phyloP scores from a whole-genome alignment of 2,888 invertebrate species.

The Macrosiphum euphorbiae region DNA sequence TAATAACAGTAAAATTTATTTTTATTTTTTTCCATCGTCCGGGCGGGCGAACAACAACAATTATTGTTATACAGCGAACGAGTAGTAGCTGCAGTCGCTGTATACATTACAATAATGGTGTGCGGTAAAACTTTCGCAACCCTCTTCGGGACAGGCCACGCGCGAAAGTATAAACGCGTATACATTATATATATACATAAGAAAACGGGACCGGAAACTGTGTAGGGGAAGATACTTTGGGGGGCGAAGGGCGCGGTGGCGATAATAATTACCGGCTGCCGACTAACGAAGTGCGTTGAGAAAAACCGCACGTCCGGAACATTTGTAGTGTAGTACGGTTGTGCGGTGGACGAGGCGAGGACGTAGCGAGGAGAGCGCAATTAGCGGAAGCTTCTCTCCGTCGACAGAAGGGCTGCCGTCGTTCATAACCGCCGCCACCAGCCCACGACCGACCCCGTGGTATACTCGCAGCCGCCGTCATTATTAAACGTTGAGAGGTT shows the following conservation, averaged over 20 bases:
- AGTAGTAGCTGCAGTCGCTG: neutral
- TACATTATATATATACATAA: conserved; percentile 20
- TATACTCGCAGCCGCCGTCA: conserved; percentile 39
- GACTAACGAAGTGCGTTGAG: conserved; percentile 62
- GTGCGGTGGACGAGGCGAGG: conserved; percentile 35
- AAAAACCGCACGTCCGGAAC: conserved; percentile 64
- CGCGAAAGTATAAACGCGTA: conserved; percentile 31
- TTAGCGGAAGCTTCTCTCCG: conserved; percentile 61
- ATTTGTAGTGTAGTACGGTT: conserved; percentile 48
- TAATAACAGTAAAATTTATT: conserved; percentile 31
- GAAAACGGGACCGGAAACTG: conserved; percentile 32
- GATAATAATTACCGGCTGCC: conserved; percentile 64
- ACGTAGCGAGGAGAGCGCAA: conserved; percentile 66
- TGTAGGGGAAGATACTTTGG: neutral
- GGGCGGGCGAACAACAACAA: conserved; percentile 31
- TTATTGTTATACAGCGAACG: conserved; percentile 25
- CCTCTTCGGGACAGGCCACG: conserved; percentile 8
- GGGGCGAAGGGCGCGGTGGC: neutral
- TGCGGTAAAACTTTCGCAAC: conserved; percentile 53
- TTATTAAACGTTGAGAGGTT: conserved; percentile 58
- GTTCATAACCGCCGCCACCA: conserved; percentile 38
- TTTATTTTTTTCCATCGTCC: neutral
- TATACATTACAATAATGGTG: conserved; percentile 56
- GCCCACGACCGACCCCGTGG: neutral
- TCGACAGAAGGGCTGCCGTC: conserved; percentile 33